Conservation (phyloP, 1,140 invertebrate species). For the Magallana angulata region DNA sequence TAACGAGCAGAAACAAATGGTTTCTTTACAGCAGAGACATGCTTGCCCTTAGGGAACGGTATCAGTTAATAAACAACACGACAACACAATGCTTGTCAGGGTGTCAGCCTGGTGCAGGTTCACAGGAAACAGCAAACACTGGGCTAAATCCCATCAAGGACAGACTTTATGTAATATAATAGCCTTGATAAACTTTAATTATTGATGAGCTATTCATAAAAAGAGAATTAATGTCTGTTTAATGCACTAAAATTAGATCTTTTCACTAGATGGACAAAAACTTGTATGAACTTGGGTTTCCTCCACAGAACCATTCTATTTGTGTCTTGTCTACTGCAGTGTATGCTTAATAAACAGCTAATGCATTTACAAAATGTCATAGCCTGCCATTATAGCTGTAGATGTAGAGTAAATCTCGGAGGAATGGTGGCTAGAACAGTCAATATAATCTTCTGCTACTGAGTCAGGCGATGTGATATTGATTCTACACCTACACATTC, state of each 20-base stretch:
- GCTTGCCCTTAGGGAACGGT: too few species aligned
- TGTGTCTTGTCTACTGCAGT: background rate
- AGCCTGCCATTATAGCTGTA: background rate
- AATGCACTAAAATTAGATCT: background rate
- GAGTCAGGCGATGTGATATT: constrained; percentile 11
- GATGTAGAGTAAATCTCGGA: background rate
- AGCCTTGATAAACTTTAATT: too few species aligned
- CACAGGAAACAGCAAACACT: too few species aligned
- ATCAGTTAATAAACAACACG: too few species aligned
- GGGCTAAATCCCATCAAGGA: too few species aligned
- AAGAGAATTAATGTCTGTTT: background rate
- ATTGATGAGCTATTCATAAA: too few species aligned
- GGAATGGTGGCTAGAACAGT: background rate
- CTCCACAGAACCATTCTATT: background rate
- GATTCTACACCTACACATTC: constrained; percentile 17
- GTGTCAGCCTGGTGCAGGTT: too few species aligned
- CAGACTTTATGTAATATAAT: too few species aligned
- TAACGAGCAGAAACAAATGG: too few species aligned
- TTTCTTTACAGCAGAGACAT: background rate
- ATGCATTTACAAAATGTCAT: constrained; percentile 27
- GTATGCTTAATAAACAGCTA: background rate
- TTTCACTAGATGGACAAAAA: too few species aligned
- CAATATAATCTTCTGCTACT: background rate
- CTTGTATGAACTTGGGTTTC: background rate
- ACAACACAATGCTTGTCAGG: too few species aligned